These are phyloP conservation scores for Trachops cirrhosus DNA, from an alignment of 2,797 vertebrate genomes.

Conservation along the genomic window DNA sequence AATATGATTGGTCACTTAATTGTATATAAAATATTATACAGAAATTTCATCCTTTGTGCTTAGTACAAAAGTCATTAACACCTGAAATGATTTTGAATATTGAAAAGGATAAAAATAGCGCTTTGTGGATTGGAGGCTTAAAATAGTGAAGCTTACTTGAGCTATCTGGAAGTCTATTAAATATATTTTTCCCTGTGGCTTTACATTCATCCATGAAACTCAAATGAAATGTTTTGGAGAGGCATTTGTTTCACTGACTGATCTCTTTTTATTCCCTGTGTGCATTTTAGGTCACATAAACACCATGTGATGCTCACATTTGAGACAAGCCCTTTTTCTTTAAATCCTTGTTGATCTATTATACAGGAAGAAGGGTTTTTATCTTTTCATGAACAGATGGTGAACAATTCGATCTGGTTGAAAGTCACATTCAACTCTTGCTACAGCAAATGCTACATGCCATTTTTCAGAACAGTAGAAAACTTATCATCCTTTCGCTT, in stretches of 20 bases:
- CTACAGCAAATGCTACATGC: not conserved
- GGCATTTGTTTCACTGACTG: not conserved
- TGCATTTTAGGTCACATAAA: constrained; percentile 25
- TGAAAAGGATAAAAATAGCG: constrained; percentile 1
- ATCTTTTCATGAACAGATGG: constrained; percentile 46
- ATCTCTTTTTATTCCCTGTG: constrained; percentile 3
- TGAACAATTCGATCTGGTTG: not conserved
- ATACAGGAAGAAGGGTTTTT: constrained; percentile 16
- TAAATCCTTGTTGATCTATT: constrained; percentile 35
- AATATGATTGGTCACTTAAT: not conserved
- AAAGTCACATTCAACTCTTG: constrained; percentile 38
- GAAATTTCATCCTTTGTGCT: not conserved
- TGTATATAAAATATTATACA: not conserved
- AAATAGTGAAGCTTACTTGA: constrained; percentile 30
- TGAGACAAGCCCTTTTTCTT: constrained; percentile 26
- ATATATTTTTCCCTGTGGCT: not conserved
- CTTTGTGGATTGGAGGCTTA: constrained; percentile 6
- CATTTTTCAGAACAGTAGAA: not conserved
- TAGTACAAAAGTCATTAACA: constrained; percentile 20
- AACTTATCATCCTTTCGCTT: not conserved
- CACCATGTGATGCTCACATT: constrained; percentile 56
- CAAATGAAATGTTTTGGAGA: constrained; percentile 42
- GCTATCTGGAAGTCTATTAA: not conserved
- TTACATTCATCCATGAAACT: not conserved
- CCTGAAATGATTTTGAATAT: constrained; percentile 22